phyloP scores from a whole-genome alignment of 2,888 invertebrate genomes.

The Odontocerum albicorne region DNA sequence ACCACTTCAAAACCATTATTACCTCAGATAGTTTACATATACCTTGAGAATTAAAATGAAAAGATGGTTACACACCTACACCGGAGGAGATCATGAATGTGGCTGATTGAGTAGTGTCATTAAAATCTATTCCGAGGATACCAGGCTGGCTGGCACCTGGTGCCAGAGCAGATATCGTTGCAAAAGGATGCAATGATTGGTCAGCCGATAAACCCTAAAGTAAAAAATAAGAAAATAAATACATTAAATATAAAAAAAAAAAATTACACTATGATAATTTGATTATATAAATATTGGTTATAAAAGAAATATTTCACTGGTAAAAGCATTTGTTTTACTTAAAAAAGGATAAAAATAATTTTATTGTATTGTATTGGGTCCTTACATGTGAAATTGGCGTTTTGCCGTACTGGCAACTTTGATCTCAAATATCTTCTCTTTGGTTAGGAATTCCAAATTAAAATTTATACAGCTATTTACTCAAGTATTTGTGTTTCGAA shows the following conservation, averaged over 20 bases:
- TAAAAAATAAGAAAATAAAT: constrained; percentile 26
- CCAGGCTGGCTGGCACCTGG: constrained; percentile 66
- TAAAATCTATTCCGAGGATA: constrained; percentile 86
- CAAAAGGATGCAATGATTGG: constrained; percentile 75
- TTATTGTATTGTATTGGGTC: too few species aligned
- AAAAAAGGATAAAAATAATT: too few species aligned
- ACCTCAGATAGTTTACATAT: too few species aligned
- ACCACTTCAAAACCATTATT: too few species aligned
- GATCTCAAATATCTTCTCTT: too few species aligned
- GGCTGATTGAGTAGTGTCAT: constrained; percentile 88
- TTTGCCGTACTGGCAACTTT: too few species aligned
- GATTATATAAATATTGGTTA: background rate
- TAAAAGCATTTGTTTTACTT: background rate
- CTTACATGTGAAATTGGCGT: too few species aligned
- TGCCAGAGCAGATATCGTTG: constrained; percentile 64
- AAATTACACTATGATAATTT: background rate
- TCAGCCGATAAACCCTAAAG: constrained; percentile 66
- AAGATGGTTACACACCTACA: constrained; percentile 46
- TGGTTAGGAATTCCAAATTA: too few species aligned
- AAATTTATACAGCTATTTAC: too few species aligned
- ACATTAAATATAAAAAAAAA: background rate
- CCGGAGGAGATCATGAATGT: constrained; percentile 75
- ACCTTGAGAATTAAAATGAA: background rate
- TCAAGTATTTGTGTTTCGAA: too few species aligned
- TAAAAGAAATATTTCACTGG: background rate